A percentile compares a stretch with the other conserved stretches of the same genome.
Evolutionary conservation across 2,888 invertebrate genomes (phyloP).

Genomic region (Holacanthella duospinosa): DNA sequence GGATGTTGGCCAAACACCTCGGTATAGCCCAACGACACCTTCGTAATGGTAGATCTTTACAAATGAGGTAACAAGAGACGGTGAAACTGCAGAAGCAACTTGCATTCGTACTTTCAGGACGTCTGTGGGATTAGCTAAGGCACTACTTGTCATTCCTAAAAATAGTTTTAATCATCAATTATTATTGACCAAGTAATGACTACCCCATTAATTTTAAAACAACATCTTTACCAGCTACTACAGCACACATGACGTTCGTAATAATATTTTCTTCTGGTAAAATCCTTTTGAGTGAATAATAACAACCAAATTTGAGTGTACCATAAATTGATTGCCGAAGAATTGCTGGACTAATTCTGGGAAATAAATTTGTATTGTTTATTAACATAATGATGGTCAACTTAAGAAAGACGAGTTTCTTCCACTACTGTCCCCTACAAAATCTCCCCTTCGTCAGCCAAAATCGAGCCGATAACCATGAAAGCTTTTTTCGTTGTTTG

Average conservation of each 20-base stretch:
- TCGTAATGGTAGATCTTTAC: constrained; percentile 69
- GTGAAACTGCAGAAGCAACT: constrained; percentile 46
- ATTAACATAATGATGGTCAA: background rate
- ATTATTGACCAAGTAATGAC: background rate
- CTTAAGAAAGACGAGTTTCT: too few species aligned
- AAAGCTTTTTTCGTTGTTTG: too few species aligned
- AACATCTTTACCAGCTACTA: constrained; percentile 42
- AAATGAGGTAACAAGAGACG: constrained; percentile 63
- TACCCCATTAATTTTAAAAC: constrained; percentile 4
- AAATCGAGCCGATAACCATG: too few species aligned
- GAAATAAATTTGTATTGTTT: constrained; percentile 35
- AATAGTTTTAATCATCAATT: too few species aligned
- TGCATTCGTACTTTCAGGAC: constrained; percentile 94
- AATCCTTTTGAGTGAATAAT: constrained; percentile 73
- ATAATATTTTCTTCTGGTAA: constrained; percentile 42
- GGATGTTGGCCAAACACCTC: constrained; percentile 82
- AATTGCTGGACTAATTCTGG: constrained; percentile 82
- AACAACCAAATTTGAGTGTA: constrained; percentile 91
- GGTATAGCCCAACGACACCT: constrained; percentile 77
- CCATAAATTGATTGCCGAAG: constrained; percentile 89
- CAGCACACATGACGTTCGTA: constrained; percentile 43
- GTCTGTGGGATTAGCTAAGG: constrained; percentile 94
- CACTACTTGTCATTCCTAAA: constrained; percentile 80
- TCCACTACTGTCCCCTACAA: too few species aligned
- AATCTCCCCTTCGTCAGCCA: too few species aligned